Evolutionary conservation across 2,797 vertebrate species (phyloP), one percentile per base, ranked within the genome.

Genomic region (Chloroceryle amazona): DNA sequence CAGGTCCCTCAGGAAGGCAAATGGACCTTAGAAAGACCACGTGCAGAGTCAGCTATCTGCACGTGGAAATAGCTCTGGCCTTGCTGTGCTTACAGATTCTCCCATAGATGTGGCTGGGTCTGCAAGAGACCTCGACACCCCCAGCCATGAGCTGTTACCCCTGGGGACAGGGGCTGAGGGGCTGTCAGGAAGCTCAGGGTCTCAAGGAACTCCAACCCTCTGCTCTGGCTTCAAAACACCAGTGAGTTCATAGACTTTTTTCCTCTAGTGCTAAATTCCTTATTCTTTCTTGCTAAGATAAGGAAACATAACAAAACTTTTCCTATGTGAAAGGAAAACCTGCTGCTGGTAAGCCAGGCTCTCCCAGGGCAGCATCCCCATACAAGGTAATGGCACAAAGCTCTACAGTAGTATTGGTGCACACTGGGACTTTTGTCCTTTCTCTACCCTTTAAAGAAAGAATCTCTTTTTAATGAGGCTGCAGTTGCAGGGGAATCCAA

Each of bases 81-180:
- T n/a, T 10, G 6, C 23, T 8, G 42, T 51, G 49, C 60, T 62
- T 18, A 8, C 60, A 22, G 19, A 18, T 11, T 9, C 28, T 12
- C 29, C 54, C 26, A n/a, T 3, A 21, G 49, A 23, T 11, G 5
- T 1, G 5, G 41, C 25, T 31, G 29, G n/a, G 22, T 13, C 60
- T 13, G 44, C n/a, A 23, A n/a, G 71, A 33, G 42, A 42, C 10
- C 66, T 6, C 3, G 0, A 10, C 31, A 31, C 26, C 33, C 47
- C 22, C 5, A 21, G 55, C 63, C 6, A 1, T 9, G 42, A 72
- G 82, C 37, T 12, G 17, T 7, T 11, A 44, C 13, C n/a, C 55
- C 28, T 22, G 9, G 0, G 2, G 54, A 23, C 4, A 1, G 25
- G 19, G 42, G 68, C 35, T 1, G 0, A 1, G 0, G 31, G 55